These are phyloP conservation scores for Lucilia cuprina DNA, from an alignment of 1,140 invertebrate genomes.

Conservation along the genomic window DNA sequence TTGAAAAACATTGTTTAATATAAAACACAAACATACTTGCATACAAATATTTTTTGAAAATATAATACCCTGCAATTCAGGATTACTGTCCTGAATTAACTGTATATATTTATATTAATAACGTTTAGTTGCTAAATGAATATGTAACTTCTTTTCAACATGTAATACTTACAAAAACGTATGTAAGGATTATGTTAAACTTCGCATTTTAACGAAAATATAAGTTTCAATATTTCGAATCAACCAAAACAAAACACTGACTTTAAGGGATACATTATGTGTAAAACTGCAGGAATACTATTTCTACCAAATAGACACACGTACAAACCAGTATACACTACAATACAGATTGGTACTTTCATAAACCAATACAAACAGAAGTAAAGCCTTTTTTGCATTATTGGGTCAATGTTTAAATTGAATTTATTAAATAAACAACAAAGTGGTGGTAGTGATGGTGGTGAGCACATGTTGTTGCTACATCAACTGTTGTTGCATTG, in stretches of 20 bases:
- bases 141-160: too few relatives aligned
- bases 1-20: constrained; percentile 26
- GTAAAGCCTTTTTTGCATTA: constrained; percentile 29
- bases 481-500: not conserved
- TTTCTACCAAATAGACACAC: not conserved
- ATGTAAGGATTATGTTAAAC: too few relatives aligned
- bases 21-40: constrained; percentile 14
- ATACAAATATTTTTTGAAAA: not conserved
- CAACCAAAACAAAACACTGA: too few relatives aligned
- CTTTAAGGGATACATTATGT: too few relatives aligned
- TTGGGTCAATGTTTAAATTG: constrained; percentile 28
- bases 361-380: constrained; percentile 17
- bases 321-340: not conserved
- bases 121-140: too few relatives aligned
- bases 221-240: too few relatives aligned
- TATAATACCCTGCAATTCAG: too few relatives aligned
- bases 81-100: too few relatives aligned
- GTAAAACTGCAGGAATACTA: too few relatives aligned
- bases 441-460: not conserved
- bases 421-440: constrained; percentile 6
- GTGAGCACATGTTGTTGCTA: not conserved
- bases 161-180: too few relatives aligned
- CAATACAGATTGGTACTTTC: constrained; percentile 9
- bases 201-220: too few relatives aligned
- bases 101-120: too few relatives aligned